Conservation (phyloP, 2,797 vertebrate species). For the Myripristis murdjan region DNA sequence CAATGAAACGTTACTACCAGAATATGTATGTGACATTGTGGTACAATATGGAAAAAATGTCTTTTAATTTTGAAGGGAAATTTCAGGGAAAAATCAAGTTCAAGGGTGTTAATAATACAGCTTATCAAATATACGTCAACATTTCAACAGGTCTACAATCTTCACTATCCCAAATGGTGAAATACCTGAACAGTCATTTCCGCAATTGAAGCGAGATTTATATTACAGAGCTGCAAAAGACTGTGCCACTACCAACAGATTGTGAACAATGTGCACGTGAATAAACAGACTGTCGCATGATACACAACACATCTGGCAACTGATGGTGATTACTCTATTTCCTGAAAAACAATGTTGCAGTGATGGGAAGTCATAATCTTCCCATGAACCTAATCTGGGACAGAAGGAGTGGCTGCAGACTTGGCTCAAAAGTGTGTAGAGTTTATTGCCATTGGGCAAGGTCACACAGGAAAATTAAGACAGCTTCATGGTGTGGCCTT, state of each 20-base stretch:
- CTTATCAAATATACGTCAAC: too few relatives aligned
- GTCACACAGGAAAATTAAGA: conserved; percentile 12
- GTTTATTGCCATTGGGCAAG: conserved; percentile 10
- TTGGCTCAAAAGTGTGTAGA: conserved; percentile 9
- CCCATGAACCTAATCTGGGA: neutral
- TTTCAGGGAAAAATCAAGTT: too few relatives aligned
- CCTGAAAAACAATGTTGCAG: neutral
- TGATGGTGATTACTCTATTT: neutral
- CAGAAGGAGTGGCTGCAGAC: neutral
- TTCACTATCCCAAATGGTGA: too few relatives aligned
- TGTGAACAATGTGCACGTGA: neutral
- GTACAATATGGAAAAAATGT: too few relatives aligned
- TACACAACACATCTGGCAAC: neutral
- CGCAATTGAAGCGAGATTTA: neutral
- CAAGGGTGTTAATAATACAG: too few relatives aligned
- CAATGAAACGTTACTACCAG: too few relatives aligned
- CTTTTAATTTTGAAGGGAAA: too few relatives aligned
- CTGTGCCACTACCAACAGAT: neutral
- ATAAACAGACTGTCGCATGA: conserved; percentile 7
- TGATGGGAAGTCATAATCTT: neutral
- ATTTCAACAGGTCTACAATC: too few relatives aligned
- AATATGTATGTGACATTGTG: too few relatives aligned
- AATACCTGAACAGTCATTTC: neutral
- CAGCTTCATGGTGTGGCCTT: conserved; percentile 50
- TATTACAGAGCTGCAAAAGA: neutral